Evolutionary conservation across 2,888 invertebrate species (phyloP).

Genomic region (Coleophora deauratella): DNA sequence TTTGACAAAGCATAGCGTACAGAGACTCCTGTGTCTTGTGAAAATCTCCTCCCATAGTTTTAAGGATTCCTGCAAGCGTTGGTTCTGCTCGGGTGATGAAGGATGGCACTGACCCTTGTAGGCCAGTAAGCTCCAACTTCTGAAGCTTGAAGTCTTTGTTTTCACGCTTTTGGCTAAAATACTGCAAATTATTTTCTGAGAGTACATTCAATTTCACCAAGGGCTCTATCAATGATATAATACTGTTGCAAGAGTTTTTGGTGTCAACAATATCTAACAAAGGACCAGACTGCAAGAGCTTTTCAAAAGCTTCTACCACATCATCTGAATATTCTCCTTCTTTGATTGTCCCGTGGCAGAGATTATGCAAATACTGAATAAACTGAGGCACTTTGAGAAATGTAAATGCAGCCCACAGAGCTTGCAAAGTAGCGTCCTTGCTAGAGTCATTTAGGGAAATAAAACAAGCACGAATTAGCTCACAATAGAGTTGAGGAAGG

Average conservation of each 20-base stretch:
- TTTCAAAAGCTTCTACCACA: conserved; percentile 87
- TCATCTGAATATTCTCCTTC: conserved; percentile 81
- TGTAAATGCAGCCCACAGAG: conserved; percentile 95
- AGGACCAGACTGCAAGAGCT: conserved; percentile 88
- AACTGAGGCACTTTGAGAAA: conserved; percentile 93
- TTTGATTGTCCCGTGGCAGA: conserved; percentile 70
- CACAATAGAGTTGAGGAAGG: conserved; percentile 88
- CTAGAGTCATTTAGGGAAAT: conserved; percentile 91
- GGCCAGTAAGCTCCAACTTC: conserved; percentile 79
- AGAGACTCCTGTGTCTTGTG: conserved; percentile 91
- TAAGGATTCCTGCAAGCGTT: conserved; percentile 90
- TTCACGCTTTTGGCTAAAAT: conserved; percentile 77
- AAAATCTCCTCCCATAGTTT: conserved; percentile 91
- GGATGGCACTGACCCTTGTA: conserved; percentile 83
- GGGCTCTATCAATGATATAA: conserved; percentile 88
- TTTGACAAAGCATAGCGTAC: conserved; percentile 89
- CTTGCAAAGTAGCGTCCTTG: conserved; percentile 85
- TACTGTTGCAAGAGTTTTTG: conserved; percentile 90
- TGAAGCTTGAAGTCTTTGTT: conserved; percentile 76
- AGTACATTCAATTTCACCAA: conserved; percentile 86
- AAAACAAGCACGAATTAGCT: conserved; percentile 91
- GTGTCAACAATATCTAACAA: conserved; percentile 92
- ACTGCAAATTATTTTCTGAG: conserved; percentile 83
- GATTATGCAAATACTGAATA: conserved; percentile 78
- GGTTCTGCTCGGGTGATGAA: conserved; percentile 91